phyloP scores from a whole-genome alignment of 1,140 invertebrate species.

The Octopus sinensis region DNA sequence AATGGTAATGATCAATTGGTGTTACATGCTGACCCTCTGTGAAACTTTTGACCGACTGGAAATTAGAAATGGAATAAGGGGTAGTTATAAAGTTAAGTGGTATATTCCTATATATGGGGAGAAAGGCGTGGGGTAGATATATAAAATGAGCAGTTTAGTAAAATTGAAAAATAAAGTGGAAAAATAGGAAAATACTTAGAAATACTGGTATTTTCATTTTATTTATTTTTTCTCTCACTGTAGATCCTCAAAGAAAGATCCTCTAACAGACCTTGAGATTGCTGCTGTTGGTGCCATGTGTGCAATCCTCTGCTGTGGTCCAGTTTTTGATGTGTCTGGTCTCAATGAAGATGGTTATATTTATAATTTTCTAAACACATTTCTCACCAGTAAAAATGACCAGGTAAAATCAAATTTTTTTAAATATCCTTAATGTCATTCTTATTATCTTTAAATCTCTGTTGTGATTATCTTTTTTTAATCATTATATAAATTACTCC shows the following conservation, averaged over 20 bases:
- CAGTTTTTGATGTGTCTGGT: conserved; percentile 82
- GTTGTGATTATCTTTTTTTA: not conserved
- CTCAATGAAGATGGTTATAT: conserved; percentile 84
- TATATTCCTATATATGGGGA: too few species aligned
- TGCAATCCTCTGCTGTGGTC: conserved; percentile 88
- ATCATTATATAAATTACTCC: not conserved
- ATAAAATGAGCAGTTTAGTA: too few species aligned
- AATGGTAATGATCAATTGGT: too few species aligned
- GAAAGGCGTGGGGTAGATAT: too few species aligned
- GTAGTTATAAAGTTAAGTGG: too few species aligned
- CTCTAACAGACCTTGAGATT: conserved; percentile 65
- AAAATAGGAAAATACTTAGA: too few species aligned
- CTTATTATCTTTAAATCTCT: not conserved
- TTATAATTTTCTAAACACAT: conserved; percentile 88
- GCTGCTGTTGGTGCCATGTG: conserved; percentile 81
- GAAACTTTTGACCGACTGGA: too few species aligned
- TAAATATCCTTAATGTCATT: too few species aligned
- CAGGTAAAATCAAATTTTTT: not conserved
- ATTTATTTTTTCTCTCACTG: not conserved
- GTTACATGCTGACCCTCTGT: too few species aligned
- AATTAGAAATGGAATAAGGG: too few species aligned
- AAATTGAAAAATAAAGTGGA: too few species aligned
- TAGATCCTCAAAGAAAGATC: conserved; percentile 49
- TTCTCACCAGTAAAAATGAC: conserved; percentile 78
- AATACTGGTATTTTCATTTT: not conserved